These are phyloP conservation scores for Chromis chromis DNA, from an alignment of 2,797 vertebrate species.

Conservation along the genomic window DNA sequence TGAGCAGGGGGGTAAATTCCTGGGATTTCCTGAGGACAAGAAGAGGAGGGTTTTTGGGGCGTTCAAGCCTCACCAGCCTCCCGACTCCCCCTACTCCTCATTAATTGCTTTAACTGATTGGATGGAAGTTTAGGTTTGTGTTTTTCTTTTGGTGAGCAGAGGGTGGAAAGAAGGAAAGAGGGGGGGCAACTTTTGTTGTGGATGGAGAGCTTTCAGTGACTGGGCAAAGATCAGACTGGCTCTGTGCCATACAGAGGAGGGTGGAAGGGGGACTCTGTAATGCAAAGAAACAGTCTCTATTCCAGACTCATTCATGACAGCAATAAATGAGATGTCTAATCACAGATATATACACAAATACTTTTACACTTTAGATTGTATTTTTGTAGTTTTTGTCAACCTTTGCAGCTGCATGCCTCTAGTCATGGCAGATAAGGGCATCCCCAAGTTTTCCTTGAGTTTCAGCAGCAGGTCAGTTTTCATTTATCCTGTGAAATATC, in stretches of 20 bases:
- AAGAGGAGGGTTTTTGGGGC: slow-evolving; percentile 23
- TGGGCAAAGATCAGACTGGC: slow-evolving; percentile 53
- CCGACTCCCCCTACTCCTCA: neutral
- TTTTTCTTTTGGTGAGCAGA: slow-evolving; percentile 57
- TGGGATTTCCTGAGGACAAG: slow-evolving; percentile 63
- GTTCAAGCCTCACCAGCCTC: slow-evolving; percentile 16
- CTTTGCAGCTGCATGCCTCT: no score
- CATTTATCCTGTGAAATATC: no score
- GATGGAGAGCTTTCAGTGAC: slow-evolving; percentile 49
- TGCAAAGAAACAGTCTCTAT: neutral
- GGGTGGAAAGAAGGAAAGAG: slow-evolving; percentile 33
- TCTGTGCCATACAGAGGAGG: slow-evolving; percentile 19
- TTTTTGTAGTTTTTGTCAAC: neutral
- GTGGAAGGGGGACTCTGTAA: neutral
- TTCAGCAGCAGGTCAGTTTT: no score
- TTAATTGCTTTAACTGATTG: slow-evolving; percentile 52
- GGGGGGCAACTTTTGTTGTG: slow-evolving; percentile 41
- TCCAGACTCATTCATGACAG: neutral
- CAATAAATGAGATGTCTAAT: neutral
- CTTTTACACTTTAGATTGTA: neutral
- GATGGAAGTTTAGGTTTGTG: slow-evolving; percentile 45
- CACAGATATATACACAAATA: no score
- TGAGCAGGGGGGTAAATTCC: slow-evolving; percentile 35
- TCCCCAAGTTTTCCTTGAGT: neutral
- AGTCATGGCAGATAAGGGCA: neutral